Percentiles rank a stretch among this genome's conserved stretches.
Evolutionary conservation across 1,140 invertebrate species (phyloP).

Genomic region (Drosophila pseudoobscura): DNA sequence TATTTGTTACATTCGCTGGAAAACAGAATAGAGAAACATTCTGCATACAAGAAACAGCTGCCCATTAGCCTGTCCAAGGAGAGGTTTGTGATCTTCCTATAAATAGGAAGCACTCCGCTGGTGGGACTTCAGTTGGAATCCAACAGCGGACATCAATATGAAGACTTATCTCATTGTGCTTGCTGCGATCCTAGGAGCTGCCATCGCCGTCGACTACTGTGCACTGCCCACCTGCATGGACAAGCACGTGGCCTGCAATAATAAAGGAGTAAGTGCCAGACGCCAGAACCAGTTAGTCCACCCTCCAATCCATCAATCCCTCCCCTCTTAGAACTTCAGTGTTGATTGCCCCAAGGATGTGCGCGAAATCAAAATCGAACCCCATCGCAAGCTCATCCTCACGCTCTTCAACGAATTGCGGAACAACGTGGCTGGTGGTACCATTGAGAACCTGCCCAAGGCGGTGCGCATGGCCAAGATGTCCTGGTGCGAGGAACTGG

Average conservation of each 20-base stretch:
- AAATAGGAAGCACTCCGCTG: not conserved
- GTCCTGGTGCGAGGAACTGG: slow-evolving; percentile 67
- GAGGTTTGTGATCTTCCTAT: not conserved
- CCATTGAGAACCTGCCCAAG: slow-evolving; percentile 48
- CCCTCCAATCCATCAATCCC: not conserved
- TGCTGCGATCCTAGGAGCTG: not conserved
- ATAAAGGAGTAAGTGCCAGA: slow-evolving; percentile 61
- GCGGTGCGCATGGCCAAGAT: slow-evolving; percentile 68
- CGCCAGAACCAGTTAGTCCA: accelerated
- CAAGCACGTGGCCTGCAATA: slow-evolving; percentile 70
- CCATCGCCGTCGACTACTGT: slow-evolving; percentile 50
- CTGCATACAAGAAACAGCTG: not conserved
- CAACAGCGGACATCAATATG: slow-evolving; percentile 3
- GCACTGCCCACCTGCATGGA: slow-evolving; percentile 66
- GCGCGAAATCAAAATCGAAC: slow-evolving; percentile 29
- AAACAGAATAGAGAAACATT: not conserved
- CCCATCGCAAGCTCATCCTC: slow-evolving; percentile 57
- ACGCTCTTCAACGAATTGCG: slow-evolving; percentile 60
- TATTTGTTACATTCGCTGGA: no score
- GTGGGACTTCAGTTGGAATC: not conserved
- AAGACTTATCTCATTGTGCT: slow-evolving; percentile 4
- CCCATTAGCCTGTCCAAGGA: not conserved
- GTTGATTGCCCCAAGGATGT: slow-evolving; percentile 59
- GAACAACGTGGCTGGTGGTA: slow-evolving; percentile 62
- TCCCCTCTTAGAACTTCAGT: slow-evolving; percentile 51